These are phyloP conservation scores for Nyctalus aviator DNA, from an alignment of 2,797 vertebrate species.

Conservation along the genomic window DNA sequence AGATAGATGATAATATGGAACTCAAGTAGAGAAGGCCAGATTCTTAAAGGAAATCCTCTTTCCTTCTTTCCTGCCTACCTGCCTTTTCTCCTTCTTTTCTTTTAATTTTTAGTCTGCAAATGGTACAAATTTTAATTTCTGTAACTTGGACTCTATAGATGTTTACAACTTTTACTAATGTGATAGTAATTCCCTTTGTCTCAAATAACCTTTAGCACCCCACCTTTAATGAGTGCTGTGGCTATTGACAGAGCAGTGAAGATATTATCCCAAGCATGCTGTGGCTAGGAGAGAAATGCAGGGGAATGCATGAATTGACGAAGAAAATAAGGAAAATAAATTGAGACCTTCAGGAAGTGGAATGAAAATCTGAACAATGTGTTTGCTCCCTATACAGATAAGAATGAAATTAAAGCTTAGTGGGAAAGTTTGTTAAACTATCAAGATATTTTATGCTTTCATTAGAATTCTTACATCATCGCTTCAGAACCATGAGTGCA, in stretches of 20 bases:
- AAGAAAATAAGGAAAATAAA: neutral
- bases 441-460: neutral
- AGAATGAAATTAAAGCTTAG: constrained; percentile 10
- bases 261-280: neutral
- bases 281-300: neutral
- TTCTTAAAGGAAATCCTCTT: neutral
- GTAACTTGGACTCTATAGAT: neutral
- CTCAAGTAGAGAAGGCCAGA: neutral
- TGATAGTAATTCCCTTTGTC: neutral
- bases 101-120: neutral
- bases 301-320: neutral
- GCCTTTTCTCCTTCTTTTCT: neutral
- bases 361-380: neutral
- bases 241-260: neutral
- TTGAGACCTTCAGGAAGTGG: neutral
- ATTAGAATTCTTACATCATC: neutral
- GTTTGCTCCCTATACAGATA: neutral
- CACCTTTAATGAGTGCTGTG: neutral
- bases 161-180: neutral
- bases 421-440: neutral
- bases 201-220: neutral
- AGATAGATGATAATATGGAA: neutral
- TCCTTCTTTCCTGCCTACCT: neutral
- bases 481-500: neutral
- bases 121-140: neutral